phyloP scores from a whole-genome alignment of 2,888 invertebrate genomes.

The Drosophila nr. perissopoda region DNA sequence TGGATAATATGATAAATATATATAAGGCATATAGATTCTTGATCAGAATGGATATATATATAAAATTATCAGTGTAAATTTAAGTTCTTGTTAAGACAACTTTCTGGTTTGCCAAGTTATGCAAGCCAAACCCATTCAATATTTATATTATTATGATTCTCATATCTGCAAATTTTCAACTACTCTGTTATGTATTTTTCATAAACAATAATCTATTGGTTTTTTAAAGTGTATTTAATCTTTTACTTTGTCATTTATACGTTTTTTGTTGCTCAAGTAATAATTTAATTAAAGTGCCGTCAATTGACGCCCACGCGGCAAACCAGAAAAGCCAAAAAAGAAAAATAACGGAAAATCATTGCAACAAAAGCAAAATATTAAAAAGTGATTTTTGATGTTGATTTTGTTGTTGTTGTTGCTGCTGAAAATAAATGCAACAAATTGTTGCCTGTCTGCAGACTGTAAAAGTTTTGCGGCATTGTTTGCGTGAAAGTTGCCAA shows the following conservation, averaged over 20 bases:
- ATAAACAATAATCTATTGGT: not conserved
- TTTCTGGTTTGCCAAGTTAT: not conserved
- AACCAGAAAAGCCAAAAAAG: not conserved
- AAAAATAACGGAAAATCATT: not conserved
- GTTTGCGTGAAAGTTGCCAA: slow-evolving; percentile 66
- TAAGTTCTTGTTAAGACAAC: not conserved
- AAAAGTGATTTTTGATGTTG: not conserved
- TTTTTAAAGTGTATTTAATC: not conserved
- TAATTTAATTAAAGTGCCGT: slow-evolving; percentile 47
- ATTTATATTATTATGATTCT: not conserved
- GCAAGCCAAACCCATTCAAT: not conserved
- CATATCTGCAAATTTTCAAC: too few species aligned
- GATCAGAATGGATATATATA: not conserved
- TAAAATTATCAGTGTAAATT: not conserved
- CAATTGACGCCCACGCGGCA: slow-evolving; percentile 52
- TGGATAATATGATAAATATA: too few species aligned
- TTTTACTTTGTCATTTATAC: not conserved
- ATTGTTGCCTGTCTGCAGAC: slow-evolving; percentile 40
- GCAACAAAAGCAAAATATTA: slow-evolving; percentile 1
- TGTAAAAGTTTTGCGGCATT: slow-evolving; percentile 38
- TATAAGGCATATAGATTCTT: not conserved
- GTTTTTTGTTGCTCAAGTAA: slow-evolving; percentile 29
- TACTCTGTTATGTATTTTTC: not conserved
- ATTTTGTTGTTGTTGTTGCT: slow-evolving; percentile 3
- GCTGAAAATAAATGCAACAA: slow-evolving; percentile 53